Percentiles rank a stretch among this genome's conserved stretches.
These are phyloP conservation scores for Pangasius larnaudii DNA, from an alignment of 2,797 vertebrate species.

Conservation along the genomic window DNA sequence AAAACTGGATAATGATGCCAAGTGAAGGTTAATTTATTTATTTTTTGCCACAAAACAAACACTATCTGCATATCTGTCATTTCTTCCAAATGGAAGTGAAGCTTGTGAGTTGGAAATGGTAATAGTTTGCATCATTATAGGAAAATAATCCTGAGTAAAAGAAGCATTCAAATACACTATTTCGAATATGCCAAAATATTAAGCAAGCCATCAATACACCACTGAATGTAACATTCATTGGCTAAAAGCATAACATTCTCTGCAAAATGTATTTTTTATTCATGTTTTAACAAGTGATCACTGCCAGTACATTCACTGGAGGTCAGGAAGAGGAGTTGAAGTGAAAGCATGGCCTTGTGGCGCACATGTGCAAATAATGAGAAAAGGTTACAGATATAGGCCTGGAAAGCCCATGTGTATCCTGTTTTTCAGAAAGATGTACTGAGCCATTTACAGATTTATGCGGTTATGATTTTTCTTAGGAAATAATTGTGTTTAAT, in stretches of 20 bases:
- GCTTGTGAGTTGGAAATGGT: not conserved
- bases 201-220: not conserved
- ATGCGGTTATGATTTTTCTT: not conserved
- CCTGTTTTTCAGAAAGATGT: constrained; percentile 5
- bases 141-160: not conserved
- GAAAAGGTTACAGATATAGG: not conserved
- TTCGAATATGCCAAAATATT: not conserved
- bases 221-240: not conserved
- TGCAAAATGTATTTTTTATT: not conserved
- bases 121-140: not conserved
- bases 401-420: not conserved
- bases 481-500: not conserved
- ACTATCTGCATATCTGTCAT: not conserved
- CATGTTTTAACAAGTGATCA: not conserved
- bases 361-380: not conserved
- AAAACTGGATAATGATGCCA: not conserved
- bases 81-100: not conserved
- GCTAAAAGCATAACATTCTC: not conserved
- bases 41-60: not conserved
- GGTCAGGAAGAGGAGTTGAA: not conserved
- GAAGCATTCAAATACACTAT: not conserved
- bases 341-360: not conserved
- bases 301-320: not conserved
- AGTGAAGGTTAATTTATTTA: not conserved
- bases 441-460: not conserved